Percentiles rank a stretch among this genome's conserved stretches.
phyloP scores from a whole-genome alignment of 2,113 vertebrate genomes.

The Canis aureus region DNA sequence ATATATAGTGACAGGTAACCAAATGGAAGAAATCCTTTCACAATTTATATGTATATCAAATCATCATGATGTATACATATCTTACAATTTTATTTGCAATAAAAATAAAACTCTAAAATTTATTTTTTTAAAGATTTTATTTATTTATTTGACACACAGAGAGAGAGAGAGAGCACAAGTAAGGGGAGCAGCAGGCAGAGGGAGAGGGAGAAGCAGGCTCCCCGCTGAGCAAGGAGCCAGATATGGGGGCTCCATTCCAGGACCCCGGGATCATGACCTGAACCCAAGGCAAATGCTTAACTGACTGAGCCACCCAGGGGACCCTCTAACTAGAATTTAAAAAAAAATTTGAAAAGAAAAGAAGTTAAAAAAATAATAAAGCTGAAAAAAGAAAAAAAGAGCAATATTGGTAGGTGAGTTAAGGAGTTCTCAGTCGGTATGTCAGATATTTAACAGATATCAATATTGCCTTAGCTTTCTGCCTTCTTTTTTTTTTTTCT shows the following conservation, averaged over 20 bases:
- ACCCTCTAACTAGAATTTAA: neutral
- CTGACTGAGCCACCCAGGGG: no score
- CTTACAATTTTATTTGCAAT: neutral
- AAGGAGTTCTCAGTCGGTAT: neutral
- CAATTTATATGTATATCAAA: neutral
- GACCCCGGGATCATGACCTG: no score
- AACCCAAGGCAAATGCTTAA: no score
- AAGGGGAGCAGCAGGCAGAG: no score
- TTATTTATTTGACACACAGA: no score
- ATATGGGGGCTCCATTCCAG: no score
- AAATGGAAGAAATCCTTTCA: neutral
- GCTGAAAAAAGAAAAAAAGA: neutral
- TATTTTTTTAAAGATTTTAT: neutral
- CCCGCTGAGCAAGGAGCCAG: no score
- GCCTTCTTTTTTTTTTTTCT: neutral
- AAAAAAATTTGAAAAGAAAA: neutral
- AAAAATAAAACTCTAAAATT: neutral
- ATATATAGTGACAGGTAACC: neutral
- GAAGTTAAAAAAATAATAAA: neutral
- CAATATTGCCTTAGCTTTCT: neutral
- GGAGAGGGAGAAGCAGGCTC: no score
- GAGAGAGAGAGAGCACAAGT: no score
- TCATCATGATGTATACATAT: neutral
- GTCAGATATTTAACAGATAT: neutral
- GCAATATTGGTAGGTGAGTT: neutral